Evolutionary conservation across 2,797 vertebrate genomes (phyloP).

Genomic region (Serranus cabrilla): DNA sequence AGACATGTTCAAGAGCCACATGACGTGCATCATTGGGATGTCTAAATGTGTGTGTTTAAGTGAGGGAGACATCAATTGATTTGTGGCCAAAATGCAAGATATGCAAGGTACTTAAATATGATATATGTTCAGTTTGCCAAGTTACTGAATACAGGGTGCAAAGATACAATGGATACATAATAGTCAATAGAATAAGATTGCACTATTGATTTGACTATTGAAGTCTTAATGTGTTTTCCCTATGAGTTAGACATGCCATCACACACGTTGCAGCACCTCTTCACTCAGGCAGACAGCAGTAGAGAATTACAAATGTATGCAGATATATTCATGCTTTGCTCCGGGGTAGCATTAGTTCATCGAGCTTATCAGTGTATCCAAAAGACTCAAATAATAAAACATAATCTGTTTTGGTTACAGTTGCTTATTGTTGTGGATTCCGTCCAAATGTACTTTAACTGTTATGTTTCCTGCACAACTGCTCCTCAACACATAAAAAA

Average conservation of each 20-base stretch:
- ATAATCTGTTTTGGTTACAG: conserved; percentile 12
- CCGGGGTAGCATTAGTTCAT: conserved; percentile 5
- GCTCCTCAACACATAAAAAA: conserved; percentile 16
- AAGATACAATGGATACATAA: background rate
- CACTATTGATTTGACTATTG: background rate
- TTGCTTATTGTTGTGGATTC: conserved; percentile 13
- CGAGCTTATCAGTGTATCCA: conserved; percentile 8
- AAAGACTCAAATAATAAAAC: conserved; percentile 20
- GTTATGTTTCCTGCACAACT: conserved; percentile 37
- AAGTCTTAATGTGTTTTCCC: background rate
- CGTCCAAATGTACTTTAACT: conserved; percentile 27
- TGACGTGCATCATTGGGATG: conserved; percentile 6
- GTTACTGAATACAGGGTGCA: background rate
- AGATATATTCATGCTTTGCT: background rate
- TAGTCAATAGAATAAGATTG: background rate
- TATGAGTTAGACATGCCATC: background rate
- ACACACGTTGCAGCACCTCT: background rate
- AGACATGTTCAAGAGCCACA: conserved; percentile 39
- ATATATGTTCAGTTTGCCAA: background rate
- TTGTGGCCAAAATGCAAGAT: background rate
- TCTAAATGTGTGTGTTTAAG: conserved; percentile 1
- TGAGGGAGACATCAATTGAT: background rate
- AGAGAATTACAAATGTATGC: background rate
- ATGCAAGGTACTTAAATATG: background rate
- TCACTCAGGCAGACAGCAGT: background rate